Evolutionary conservation across 2,797 vertebrate genomes (phyloP).

Genomic region (Sarcoramphus papa): DNA sequence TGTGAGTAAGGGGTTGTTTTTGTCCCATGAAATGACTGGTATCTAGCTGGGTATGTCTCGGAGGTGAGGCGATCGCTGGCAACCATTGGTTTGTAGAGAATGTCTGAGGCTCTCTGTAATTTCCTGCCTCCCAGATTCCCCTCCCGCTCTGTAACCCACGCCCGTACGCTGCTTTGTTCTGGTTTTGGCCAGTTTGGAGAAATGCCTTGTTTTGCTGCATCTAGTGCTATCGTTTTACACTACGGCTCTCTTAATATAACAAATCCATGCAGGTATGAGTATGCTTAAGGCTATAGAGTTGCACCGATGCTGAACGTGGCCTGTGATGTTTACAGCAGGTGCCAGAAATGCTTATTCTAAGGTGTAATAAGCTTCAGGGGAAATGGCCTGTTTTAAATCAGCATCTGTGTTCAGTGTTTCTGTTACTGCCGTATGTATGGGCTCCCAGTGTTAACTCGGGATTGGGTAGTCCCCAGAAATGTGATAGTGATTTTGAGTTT

Average conservation of each 20-base stretch:
- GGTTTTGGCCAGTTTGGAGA: neutral
- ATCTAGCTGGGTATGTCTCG: neutral
- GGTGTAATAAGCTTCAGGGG: neutral
- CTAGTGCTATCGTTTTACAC: neutral
- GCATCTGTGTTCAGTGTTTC: neutral
- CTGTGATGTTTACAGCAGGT: neutral
- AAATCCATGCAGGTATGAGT: neutral
- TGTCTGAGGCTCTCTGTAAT: neutral
- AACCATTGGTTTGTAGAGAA: neutral
- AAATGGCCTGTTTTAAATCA: neutral
- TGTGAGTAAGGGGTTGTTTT: neutral
- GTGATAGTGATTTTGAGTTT: neutral
- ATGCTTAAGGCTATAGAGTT: neutral
- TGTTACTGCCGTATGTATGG: neutral
- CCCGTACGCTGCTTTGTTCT: neutral
- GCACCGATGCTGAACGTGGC: neutral
- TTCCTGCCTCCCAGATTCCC: conserved; percentile 6
- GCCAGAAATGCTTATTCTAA: neutral
- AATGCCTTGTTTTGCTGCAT: neutral
- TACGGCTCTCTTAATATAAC: neutral
- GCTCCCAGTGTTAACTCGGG: neutral
- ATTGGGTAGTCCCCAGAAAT: neutral
- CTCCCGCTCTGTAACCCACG: neutral
- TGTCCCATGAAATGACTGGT: neutral
- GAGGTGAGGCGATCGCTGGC: neutral